Conservation (phyloP, 2,797 vertebrate genomes). For the Delichon dasypus region DNA sequence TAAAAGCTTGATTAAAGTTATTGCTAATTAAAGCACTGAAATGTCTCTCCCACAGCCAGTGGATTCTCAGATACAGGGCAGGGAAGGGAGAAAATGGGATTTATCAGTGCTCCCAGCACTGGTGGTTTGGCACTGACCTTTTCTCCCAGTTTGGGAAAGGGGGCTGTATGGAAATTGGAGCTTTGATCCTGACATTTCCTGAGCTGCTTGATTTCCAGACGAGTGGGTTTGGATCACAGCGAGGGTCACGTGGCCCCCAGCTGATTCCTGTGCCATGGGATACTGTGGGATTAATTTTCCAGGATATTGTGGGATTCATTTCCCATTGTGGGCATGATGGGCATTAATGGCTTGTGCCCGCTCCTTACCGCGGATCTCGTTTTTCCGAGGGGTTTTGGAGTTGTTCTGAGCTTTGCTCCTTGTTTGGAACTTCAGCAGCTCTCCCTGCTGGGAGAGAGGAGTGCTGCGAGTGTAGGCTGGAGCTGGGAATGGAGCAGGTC, state of each 20-base stretch:
- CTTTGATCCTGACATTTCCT: neutral
- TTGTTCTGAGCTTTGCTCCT: rapidly evolving
- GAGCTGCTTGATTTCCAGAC: neutral
- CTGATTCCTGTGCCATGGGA: neutral
- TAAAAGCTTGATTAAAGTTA: neutral
- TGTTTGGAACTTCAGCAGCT: neutral
- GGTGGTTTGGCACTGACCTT: neutral
- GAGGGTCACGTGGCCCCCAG: rapidly evolving
- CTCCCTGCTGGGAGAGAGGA: neutral
- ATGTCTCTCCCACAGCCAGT: rapidly evolving
- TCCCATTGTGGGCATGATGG: neutral
- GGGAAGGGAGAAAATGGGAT: neutral
- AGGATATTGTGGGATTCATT: neutral
- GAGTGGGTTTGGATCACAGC: rapidly evolving
- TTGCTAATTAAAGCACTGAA: neutral
- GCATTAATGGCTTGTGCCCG: rapidly evolving
- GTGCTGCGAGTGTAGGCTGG: rapidly evolving
- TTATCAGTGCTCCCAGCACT: rapidly evolving
- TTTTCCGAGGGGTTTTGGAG: rapidly evolving
- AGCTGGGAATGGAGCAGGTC: rapidly evolving
- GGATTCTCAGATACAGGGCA: rapidly evolving
- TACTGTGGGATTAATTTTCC: rapidly evolving
- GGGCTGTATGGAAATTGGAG: rapidly evolving
- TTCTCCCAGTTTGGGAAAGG: neutral
- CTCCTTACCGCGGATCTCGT: neutral